phyloP scores from a whole-genome alignment of 2,888 invertebrate genomes.

The Sphinx pinastri region DNA sequence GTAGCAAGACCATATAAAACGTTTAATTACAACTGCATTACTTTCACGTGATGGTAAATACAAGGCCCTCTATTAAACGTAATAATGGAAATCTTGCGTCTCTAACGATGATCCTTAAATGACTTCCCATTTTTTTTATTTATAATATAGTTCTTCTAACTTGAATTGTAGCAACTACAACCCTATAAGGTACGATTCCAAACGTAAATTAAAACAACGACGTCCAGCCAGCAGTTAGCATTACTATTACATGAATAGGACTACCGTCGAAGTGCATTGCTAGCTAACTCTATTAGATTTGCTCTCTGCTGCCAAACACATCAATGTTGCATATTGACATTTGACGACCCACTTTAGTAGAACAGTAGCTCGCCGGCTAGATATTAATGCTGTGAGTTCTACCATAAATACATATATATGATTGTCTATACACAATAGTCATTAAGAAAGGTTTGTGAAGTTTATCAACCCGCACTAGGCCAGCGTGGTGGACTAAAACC shows the following conservation, averaged over 20 bases:
- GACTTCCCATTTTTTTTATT: no score
- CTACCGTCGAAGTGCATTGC: neutral
- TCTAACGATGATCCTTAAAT: no score
- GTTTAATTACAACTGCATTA: no score
- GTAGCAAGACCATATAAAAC: no score
- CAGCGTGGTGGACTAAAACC: no score
- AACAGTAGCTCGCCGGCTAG: neutral
- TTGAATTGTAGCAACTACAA: neutral
- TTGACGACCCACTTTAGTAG: slow-evolving; percentile 5
- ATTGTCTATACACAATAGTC: neutral
- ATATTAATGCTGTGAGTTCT: neutral
- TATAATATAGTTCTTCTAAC: no score
- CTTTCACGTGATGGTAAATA: no score
- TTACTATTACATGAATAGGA: slow-evolving; percentile 5
- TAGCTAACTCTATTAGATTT: slow-evolving; percentile 13
- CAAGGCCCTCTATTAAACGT: no score
- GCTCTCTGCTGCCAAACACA: neutral
- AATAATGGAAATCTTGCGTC: no score
- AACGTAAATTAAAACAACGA: neutral
- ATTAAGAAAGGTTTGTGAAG: no score
- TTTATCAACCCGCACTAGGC: no score
- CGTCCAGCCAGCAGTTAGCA: neutral
- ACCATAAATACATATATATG: neutral
- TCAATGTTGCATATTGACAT: slow-evolving; percentile 16
- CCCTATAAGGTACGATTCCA: neutral